phyloP scores from a whole-genome alignment of 2,797 vertebrate species.

The Galago senegalensis region DNA sequence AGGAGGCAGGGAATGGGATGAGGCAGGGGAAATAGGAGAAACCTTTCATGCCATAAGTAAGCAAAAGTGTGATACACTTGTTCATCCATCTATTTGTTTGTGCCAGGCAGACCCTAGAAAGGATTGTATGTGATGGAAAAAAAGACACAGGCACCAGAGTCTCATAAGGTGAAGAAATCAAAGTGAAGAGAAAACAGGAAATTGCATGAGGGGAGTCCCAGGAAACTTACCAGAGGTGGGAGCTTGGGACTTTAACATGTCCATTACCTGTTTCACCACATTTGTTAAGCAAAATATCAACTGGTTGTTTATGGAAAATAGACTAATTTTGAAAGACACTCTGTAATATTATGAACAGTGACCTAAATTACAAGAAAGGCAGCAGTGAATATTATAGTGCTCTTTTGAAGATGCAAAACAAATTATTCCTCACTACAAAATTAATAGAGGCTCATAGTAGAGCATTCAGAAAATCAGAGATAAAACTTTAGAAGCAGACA shows the following conservation, averaged over 20 bases:
- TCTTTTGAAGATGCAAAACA: not conserved
- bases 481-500: not conserved
- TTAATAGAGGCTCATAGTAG: not conserved
- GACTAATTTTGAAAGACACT: not conserved
- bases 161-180: not conserved
- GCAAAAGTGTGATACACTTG: not conserved
- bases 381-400: not conserved
- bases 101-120: not conserved
- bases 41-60: not conserved
- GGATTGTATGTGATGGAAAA: not conserved
- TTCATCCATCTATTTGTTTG: not conserved
- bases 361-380: slow-evolving; percentile 24
- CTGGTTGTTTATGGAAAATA: not conserved
- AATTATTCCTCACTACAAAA: not conserved
- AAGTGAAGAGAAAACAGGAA: not conserved
- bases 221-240: not conserved
- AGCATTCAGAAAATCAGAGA: slow-evolving; percentile 21
- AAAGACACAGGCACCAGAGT: not conserved
- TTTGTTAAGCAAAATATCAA: not conserved
- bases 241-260: not conserved
- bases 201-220: not conserved
- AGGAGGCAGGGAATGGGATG: not conserved
- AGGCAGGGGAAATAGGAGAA: not conserved
- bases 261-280: not conserved
- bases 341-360: not conserved